Conservation (phyloP, 2,113 vertebrate species). For the Pyxicephalus adspersus region DNA sequence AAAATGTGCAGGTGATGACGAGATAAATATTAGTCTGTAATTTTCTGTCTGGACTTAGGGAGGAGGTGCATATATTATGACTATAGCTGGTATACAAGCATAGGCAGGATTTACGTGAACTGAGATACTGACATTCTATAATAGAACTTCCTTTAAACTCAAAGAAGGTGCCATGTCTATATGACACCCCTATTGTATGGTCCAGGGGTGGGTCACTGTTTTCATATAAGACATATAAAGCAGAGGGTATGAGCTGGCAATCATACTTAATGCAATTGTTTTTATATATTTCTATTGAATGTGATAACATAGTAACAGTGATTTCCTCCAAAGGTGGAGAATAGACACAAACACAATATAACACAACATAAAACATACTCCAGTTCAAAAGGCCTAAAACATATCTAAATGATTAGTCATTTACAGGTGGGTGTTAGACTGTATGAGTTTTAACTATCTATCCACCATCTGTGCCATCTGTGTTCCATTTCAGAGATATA, state of each 20-base stretch:
- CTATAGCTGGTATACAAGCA: neutral
- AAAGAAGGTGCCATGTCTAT: neutral
- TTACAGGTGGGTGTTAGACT: too few species aligned
- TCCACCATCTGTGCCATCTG: too few species aligned
- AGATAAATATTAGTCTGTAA: neutral
- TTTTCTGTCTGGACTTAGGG: neutral
- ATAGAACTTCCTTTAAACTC: neutral
- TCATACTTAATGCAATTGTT: neutral
- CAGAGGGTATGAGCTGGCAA: neutral
- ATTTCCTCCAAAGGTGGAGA: neutral
- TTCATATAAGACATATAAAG: neutral
- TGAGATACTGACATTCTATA: neutral
- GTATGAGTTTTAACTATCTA: too few species aligned
- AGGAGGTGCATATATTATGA: neutral
- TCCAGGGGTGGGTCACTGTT: neutral
- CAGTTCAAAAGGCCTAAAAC: neutral
- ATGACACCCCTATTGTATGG: neutral
- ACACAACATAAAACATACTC: neutral
- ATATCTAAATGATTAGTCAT: too few species aligned
- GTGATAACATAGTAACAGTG: neutral
- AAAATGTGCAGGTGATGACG: neutral
- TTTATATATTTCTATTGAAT: neutral
- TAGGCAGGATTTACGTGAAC: neutral
- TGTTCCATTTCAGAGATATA: too few species aligned
- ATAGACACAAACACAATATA: neutral